Conservation (phyloP, 2,888 invertebrate species). For the Cryptus viduatorius region DNA sequence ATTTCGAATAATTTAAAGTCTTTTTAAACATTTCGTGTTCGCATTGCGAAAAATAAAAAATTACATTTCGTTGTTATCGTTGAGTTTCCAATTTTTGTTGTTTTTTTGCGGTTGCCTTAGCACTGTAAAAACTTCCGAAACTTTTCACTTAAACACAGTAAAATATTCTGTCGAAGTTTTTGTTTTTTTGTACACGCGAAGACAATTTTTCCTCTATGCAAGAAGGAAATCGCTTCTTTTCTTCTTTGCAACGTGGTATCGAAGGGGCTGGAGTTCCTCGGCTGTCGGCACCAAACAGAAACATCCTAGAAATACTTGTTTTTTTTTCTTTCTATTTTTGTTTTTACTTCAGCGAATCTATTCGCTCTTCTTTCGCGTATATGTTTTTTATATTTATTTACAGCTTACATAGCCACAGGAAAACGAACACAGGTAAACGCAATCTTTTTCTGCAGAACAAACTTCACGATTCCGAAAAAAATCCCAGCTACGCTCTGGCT, state of each 20-base stretch:
- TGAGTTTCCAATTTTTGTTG: no score
- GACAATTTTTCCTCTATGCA: background rate
- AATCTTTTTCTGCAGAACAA: background rate
- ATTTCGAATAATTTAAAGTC: background rate
- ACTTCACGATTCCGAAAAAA: background rate
- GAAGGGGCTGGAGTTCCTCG: background rate
- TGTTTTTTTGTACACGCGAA: background rate
- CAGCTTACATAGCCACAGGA: background rate
- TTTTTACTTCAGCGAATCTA: background rate
- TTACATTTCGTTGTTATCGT: no score
- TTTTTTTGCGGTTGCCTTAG: no score
- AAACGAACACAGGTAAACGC: no score
- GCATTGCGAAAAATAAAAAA: no score
- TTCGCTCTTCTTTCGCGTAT: constrained; percentile 6
- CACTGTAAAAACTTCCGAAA: no score
- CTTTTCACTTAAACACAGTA: background rate
- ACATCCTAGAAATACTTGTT: background rate
- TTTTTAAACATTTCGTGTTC: background rate
- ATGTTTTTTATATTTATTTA: background rate
- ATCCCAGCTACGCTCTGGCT: background rate
- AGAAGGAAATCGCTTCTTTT: background rate
- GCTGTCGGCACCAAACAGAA: background rate
- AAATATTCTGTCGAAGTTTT: background rate
- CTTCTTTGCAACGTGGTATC: background rate
- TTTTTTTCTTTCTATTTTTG: background rate